Percentiles rank a stretch among this genome's conserved stretches.
Conservation (phyloP, 2,888 invertebrate genomes). For the Nemapogon koenigi region DNA sequence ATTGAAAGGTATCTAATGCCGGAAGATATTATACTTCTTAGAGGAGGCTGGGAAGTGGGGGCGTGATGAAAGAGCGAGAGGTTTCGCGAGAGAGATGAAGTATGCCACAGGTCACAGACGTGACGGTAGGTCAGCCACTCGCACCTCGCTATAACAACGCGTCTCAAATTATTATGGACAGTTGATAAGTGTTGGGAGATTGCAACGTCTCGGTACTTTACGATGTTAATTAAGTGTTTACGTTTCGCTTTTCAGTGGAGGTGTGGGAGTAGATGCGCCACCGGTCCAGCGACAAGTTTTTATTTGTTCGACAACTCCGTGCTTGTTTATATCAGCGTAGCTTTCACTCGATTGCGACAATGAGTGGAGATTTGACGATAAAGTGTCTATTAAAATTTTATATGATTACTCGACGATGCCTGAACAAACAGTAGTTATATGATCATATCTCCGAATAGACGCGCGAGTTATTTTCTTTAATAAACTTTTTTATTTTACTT, state of each 20-base stretch:
- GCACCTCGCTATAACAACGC: constrained; percentile 66
- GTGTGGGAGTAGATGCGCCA: constrained; percentile 3
- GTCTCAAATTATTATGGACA: constrained; percentile 67
- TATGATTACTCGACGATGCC: constrained; percentile 1
- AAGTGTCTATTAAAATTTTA: constrained; percentile 8
- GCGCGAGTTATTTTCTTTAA: too few species aligned
- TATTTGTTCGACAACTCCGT: constrained; percentile 30
- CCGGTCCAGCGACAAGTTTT: constrained; percentile 18
- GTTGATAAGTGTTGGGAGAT: constrained; percentile 63
- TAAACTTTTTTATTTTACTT: too few species aligned
- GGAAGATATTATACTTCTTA: constrained; percentile 57
- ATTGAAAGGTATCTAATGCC: constrained; percentile 41
- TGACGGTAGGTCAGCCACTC: constrained; percentile 68
- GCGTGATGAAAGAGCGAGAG: constrained; percentile 56
- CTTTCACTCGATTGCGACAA: constrained; percentile 25
- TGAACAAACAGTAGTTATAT: constrained; percentile 5
- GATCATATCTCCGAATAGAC: too few species aligned
- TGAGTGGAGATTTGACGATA: constrained; percentile 7
- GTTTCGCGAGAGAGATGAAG: constrained; percentile 25
- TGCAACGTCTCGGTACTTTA: constrained; percentile 58
- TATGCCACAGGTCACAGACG: constrained; percentile 58
- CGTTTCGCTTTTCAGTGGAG: constrained; percentile 23
- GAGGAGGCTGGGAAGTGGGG: constrained; percentile 59
- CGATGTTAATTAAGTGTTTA: constrained; percentile 60
- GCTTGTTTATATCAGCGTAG: constrained; percentile 26